phyloP scores from a whole-genome alignment of 2,113 vertebrate genomes.

The Xerus inauris region DNA sequence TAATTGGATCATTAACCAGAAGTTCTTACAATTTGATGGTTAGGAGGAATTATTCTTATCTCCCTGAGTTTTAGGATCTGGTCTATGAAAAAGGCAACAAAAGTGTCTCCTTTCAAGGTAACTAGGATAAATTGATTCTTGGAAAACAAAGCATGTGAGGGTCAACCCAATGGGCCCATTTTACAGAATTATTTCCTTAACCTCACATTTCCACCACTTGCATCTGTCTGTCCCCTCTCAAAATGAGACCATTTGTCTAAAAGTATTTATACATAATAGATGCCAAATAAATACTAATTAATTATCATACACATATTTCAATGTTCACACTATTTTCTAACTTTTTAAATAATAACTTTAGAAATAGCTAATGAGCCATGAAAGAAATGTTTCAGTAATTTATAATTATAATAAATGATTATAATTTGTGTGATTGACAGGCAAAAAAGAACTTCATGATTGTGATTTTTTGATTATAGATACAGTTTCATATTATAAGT shows the following conservation, averaged over 20 bases:
- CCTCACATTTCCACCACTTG: too few species aligned
- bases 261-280: background rate
- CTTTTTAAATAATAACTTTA: background rate
- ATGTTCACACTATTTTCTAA: background rate
- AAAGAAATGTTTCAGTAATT: background rate
- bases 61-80: too few species aligned
- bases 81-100: too few species aligned
- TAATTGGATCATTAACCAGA: too few species aligned
- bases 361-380: background rate
- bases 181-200: too few species aligned
- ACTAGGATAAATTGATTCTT: too few species aligned
- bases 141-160: too few species aligned
- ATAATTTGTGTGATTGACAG: background rate
- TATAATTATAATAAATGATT: background rate
- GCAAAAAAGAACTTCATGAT: background rate
- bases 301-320: background rate
- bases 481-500: background rate
- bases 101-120: too few species aligned
- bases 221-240: too few species aligned
- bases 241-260: background rate
- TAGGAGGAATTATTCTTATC: too few species aligned
- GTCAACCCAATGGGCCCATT: too few species aligned
- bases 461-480: background rate
- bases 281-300: background rate
- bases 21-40: too few species aligned